These are phyloP conservation scores for Crenuchus spilurus DNA, from an alignment of 2,797 vertebrate genomes.

Conservation along the genomic window DNA sequence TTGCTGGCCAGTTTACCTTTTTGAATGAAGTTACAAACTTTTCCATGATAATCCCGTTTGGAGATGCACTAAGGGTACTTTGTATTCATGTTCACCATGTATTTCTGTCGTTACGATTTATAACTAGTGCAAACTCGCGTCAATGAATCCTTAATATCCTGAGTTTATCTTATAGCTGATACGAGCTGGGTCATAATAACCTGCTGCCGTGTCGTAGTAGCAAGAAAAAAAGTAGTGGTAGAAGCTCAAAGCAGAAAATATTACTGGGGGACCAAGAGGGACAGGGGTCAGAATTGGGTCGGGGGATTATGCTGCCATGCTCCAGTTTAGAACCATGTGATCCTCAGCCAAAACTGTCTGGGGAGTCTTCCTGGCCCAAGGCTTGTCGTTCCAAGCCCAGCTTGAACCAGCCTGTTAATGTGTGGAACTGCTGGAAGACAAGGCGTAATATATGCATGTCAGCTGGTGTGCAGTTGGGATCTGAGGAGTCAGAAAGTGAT, in stretches of 20 bases:
- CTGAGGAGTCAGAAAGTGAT: background rate
- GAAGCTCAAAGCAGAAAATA: too few relatives aligned
- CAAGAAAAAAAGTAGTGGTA: background rate
- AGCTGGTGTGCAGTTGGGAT: conserved; percentile 3
- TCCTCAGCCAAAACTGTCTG: background rate
- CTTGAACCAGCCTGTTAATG: background rate
- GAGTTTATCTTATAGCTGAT: too few relatives aligned
- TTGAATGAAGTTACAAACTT: too few relatives aligned
- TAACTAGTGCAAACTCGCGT: too few relatives aligned
- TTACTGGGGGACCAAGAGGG: too few relatives aligned
- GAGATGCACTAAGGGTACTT: too few relatives aligned
- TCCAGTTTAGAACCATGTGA: conserved; percentile 6
- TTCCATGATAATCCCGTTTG: too few relatives aligned
- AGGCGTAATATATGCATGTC: background rate
- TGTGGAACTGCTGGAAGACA: background rate
- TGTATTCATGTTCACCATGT: too few relatives aligned
- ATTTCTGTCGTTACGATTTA: too few relatives aligned
- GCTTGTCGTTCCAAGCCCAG: background rate
- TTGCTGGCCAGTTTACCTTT: too few relatives aligned
- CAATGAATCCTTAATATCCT: too few relatives aligned
- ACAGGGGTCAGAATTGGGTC: background rate
- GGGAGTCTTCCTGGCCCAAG: background rate
- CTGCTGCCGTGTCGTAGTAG: background rate
- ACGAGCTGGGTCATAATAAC: too few relatives aligned
- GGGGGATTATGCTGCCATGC: background rate